Percentiles rank a stretch among this genome's conserved stretches.
phyloP scores from a whole-genome alignment of 2,113 vertebrate genomes.

The Eublepharis macularius region DNA sequence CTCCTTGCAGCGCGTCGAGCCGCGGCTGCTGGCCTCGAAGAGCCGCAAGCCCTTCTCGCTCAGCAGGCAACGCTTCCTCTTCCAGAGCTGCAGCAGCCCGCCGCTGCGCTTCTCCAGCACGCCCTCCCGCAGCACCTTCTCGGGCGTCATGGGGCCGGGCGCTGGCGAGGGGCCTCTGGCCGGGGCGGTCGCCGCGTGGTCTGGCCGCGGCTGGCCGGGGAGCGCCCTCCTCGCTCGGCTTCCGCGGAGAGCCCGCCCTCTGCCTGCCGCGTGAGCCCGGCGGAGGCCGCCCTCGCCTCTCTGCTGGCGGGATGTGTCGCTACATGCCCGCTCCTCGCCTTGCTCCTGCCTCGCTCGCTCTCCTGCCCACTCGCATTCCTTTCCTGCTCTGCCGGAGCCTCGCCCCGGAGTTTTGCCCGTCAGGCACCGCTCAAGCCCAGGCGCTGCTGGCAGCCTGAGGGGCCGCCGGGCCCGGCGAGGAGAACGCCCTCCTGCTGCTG shows the following conservation, averaged over 20 bases:
- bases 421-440: constrained; percentile 53
- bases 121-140: constrained; percentile 85
- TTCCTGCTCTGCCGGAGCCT: constrained; percentile 54
- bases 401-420: constrained; percentile 67
- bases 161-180: background rate
- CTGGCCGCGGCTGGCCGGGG: background rate
- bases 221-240: background rate
- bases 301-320: constrained; percentile 77
- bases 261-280: constrained; percentile 33
- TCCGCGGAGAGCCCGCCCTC: background rate
- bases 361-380: constrained; percentile 70
- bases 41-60: constrained; percentile 88
- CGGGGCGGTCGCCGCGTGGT: accelerated
- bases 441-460: background rate
- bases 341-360: constrained; percentile 59
- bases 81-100: constrained; percentile 93
- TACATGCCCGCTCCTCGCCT: constrained; percentile 75
- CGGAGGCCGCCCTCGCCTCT: constrained; percentile 50
- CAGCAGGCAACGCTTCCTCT: constrained; percentile 90
- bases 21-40: constrained; percentile 69
- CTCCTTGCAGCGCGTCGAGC: constrained; percentile 82
- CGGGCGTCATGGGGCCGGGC: constrained; percentile 75
- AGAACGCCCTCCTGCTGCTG: background rate
- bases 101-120: constrained; percentile 92
- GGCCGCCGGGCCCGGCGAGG: background rate